Percentiles rank a stretch among this genome's conserved stretches.
phyloP scores from a whole-genome alignment of 2,113 vertebrate genomes.

The Serinus canaria region DNA sequence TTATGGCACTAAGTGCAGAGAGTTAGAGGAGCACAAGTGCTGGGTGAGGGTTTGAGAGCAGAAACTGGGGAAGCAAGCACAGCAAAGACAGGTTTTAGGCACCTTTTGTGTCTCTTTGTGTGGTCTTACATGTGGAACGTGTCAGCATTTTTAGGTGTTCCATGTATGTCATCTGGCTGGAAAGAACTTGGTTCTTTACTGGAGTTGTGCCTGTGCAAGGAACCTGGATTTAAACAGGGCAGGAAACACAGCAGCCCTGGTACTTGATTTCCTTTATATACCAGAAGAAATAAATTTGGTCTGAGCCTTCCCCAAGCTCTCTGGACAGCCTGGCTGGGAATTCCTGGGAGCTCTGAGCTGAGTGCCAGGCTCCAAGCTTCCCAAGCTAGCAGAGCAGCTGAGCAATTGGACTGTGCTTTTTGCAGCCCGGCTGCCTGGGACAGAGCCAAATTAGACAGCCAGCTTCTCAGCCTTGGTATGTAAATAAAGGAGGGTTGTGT shows the following conservation, averaged over 20 bases:
- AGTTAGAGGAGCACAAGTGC: neutral
- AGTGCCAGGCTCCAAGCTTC: neutral
- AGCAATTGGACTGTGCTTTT: conserved; percentile 37
- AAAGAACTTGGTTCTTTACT: neutral
- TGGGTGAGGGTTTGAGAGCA: neutral
- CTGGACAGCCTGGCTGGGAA: neutral
- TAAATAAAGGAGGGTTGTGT: conserved; percentile 21
- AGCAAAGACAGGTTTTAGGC: neutral
- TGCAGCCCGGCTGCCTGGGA: conserved; percentile 17
- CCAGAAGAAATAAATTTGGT: neutral
- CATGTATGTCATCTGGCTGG: neutral
- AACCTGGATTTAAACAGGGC: neutral
- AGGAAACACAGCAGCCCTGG: neutral
- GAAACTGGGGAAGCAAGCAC: neutral
- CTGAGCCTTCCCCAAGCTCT: neutral
- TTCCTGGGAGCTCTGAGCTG: neutral
- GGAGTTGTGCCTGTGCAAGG: neutral
- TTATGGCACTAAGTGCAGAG: neutral
- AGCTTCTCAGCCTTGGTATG: conserved; percentile 4
- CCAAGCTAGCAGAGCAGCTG: conserved; percentile 5
- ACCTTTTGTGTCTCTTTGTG: neutral
- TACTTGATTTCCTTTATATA: neutral
- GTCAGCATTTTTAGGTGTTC: neutral
- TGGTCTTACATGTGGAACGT: neutral
- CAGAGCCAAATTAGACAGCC: conserved; percentile 32